These are phyloP conservation scores for Perca flavescens DNA, from an alignment of 2,113 vertebrate species.

Conservation along the genomic window DNA sequence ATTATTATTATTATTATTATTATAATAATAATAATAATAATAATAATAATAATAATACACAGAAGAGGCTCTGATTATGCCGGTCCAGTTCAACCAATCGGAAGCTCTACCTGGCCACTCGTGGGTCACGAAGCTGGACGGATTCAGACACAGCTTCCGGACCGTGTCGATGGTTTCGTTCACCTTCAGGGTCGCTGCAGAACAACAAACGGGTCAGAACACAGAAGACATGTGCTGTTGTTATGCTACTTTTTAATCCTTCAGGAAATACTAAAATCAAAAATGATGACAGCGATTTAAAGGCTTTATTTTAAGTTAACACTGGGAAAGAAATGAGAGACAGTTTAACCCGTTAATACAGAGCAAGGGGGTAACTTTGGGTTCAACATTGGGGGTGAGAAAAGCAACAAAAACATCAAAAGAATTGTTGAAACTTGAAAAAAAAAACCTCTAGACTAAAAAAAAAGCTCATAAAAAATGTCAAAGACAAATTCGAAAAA, in stretches of 20 bases:
- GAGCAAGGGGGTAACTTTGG: no score
- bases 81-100: neutral
- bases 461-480: no score
- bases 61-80: neutral
- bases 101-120: slow-evolving; percentile 85
- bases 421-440: no score
- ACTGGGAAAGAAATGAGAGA: no score
- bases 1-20: no score
- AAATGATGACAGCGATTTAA: no score
- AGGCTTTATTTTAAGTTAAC: no score
- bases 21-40: neutral
- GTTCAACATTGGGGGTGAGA: no score
- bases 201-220: neutral
- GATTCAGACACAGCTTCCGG: slow-evolving; percentile 88
- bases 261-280: neutral
- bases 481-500: no score
- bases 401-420: no score
- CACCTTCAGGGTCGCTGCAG: slow-evolving; percentile 89
- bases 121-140: slow-evolving; percentile 83
- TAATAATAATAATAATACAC: neutral
- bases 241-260: neutral
- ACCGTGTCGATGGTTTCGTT: slow-evolving; percentile 81
- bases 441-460: no score
- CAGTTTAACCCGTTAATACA: no score
- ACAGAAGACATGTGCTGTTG: neutral